Evolutionary conservation across 2,113 vertebrate species (phyloP).

Genomic region (Sander lucioperca): DNA sequence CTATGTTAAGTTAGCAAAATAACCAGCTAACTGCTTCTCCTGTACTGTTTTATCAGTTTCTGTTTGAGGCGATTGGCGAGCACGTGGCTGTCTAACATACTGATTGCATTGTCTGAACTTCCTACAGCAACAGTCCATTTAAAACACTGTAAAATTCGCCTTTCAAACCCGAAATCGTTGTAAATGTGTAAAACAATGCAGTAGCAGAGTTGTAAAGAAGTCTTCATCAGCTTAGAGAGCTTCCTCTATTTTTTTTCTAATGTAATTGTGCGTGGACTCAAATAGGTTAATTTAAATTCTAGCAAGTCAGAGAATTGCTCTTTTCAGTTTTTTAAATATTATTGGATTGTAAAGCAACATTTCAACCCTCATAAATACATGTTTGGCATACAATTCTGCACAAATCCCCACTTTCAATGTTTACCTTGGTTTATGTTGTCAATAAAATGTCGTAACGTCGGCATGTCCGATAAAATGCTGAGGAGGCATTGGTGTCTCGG

Average conservation of each 20-base stretch:
- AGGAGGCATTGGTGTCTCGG: slow-evolving; percentile 63
- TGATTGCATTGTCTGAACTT: slow-evolving; percentile 83
- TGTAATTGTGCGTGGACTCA: slow-evolving; percentile 49
- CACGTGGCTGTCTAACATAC: slow-evolving; percentile 82
- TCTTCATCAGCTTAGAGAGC: background rate
- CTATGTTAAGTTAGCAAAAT: background rate
- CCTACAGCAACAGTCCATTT: slow-evolving; percentile 73
- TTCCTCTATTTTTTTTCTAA: slow-evolving; percentile 55
- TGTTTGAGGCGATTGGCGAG: slow-evolving; percentile 73
- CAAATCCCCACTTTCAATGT: slow-evolving; percentile 20
- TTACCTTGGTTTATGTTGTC: slow-evolving; percentile 75
- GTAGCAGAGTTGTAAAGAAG: background rate
- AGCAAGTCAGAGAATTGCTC: background rate
- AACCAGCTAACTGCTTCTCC: background rate
- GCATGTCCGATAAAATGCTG: slow-evolving; percentile 68
- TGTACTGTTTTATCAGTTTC: slow-evolving; percentile 38
- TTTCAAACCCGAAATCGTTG: accelerated
- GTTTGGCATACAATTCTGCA: slow-evolving; percentile 22
- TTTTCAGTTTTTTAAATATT: background rate
- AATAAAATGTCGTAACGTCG: slow-evolving; percentile 69
- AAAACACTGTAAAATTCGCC: slow-evolving; percentile 39
- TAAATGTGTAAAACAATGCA: background rate
- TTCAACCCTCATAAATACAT: background rate
- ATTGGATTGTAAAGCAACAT: slow-evolving; percentile 17
- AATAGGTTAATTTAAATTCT: slow-evolving; percentile 16